Evolutionary conservation across 2,113 vertebrate genomes (phyloP), one percentile per base, ranked within the genome.

Genomic region (Ciconia boyciana): DNA sequence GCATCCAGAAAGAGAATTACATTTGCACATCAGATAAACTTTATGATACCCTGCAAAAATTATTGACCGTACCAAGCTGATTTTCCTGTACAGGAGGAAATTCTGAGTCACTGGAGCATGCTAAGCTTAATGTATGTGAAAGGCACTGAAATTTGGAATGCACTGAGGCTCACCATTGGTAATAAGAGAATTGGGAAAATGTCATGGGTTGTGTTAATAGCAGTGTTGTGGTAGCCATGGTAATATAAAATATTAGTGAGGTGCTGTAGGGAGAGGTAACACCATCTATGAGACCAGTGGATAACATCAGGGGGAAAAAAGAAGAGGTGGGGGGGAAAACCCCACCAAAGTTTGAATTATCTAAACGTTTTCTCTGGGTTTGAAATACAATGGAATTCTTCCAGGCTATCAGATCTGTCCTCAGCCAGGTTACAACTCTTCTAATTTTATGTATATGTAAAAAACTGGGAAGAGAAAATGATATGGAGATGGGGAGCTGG

Each of bases 141-240:
- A 95, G 64, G 44, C 52, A 85, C n/a, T 77, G 81, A 90, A 83
- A 95, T 96, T 84, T 93, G 76, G 77, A 93, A 83, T 86, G 76
- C 82, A 55, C 54, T 48, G 71, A 61, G 72, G 65, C 86, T 96
- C 69, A 2, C 90, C 82, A 71, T 82, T 87, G 84, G 76, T 83
- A 95, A 91, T 95, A 91, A 58, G 89, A 93, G 93, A 96, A 96
- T 62, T 96, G 92, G 93, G 91, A 78, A 96, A 97, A 96, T 93
- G 94, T 96, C 95, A 95, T 52, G n/a, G 78, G 61, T 94, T 92
- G 90, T 86, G 94, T 92, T 97, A 96, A 96, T 88, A 93, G 85
- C 85, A 92, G 49, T 86, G 90, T 93, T 95, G 93, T 95, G 82
- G 96, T 97, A 96, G 92, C 82, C 94, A 96, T 97, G 96, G 94